Percentiles rank a stretch among this genome's conserved stretches.
Conservation (phyloP, 1,140 invertebrate genomes). For the Neuroterus valhalla region DNA sequence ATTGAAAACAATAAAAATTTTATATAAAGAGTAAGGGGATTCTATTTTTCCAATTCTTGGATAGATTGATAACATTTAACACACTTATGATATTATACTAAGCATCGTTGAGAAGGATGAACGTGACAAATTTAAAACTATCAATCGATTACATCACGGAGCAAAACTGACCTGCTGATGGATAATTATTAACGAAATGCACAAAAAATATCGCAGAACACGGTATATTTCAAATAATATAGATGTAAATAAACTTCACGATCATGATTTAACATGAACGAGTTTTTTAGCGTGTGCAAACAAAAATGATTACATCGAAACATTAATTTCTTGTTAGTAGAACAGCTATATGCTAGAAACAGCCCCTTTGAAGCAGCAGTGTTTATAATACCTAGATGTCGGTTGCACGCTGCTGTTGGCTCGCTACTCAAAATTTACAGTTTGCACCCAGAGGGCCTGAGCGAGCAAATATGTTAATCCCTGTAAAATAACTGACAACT, state of each 20-base stretch:
- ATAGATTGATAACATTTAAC: too few species aligned
- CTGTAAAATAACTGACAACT: conserved; percentile 62
- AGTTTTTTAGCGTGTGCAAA: background rate
- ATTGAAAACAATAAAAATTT: too few species aligned
- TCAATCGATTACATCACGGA: too few species aligned
- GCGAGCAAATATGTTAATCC: conserved; percentile 64
- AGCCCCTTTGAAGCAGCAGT: conserved; percentile 47
- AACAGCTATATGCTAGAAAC: background rate
- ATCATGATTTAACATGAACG: background rate
- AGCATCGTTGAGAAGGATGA: too few species aligned
- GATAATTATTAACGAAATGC: too few species aligned
- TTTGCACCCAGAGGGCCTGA: conserved; percentile 54
- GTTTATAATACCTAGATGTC: conserved; percentile 44
- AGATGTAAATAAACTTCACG: background rate
- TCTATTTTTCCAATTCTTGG: too few species aligned
- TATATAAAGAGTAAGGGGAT: too few species aligned
- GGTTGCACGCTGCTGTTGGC: conserved; percentile 35
- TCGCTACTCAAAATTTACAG: conserved; percentile 55
- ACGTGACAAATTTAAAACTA: too few species aligned
- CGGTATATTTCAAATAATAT: too few species aligned
- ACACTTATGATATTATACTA: too few species aligned
- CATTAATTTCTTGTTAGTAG: background rate
- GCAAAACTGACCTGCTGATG: too few species aligned
- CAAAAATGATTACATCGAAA: background rate
- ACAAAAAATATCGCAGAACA: too few species aligned